Percentiles rank a stretch among this genome's conserved stretches.
These are phyloP conservation scores for Podarcis lilfordi DNA, from an alignment of 2,797 vertebrate genomes.

Conservation along the genomic window DNA sequence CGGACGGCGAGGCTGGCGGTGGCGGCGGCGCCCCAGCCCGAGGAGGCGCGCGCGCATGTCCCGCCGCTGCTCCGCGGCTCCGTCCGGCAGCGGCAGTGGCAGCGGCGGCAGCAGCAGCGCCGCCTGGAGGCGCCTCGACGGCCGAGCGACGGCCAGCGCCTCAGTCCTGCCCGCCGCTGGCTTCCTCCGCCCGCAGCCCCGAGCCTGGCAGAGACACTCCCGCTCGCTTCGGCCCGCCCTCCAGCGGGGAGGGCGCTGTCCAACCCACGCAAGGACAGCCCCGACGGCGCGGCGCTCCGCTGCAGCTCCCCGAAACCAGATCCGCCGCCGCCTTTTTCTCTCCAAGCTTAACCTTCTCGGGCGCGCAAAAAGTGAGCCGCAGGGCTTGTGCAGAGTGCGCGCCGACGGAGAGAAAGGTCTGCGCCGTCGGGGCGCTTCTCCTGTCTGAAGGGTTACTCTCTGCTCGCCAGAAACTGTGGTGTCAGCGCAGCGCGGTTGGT, in stretches of 20 bases:
- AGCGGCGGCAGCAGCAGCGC: not conserved
- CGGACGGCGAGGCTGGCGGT: conserved; percentile 24
- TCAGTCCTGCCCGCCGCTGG: not conserved
- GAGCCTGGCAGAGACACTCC: not conserved
- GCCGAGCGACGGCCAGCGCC: not conserved
- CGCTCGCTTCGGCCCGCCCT: not conserved
- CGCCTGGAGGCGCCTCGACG: conserved; percentile 15
- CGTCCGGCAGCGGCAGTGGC: not conserved
- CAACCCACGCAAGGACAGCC: conserved; percentile 10
- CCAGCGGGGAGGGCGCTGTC: conserved; percentile 6
- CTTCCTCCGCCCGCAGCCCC: not conserved
- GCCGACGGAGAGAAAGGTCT: not conserved
- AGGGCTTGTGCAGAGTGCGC: not conserved
- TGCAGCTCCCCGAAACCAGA: not conserved
- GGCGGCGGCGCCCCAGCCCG: conserved; percentile 11
- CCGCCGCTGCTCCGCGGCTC: conserved; percentile 8
- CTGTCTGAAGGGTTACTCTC: too few relatives aligned
- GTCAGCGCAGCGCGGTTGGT: not conserved
- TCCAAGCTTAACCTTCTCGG: too few relatives aligned
- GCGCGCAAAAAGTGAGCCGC: not conserved
- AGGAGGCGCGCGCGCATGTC: conserved; percentile 18
- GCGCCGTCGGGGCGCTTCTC: not conserved
- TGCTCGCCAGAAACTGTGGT: too few relatives aligned
- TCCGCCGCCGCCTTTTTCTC: not conserved
- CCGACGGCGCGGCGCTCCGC: conserved; percentile 1